Conservation (phyloP, 2,888 invertebrate species). For the Aelia acuminata region DNA sequence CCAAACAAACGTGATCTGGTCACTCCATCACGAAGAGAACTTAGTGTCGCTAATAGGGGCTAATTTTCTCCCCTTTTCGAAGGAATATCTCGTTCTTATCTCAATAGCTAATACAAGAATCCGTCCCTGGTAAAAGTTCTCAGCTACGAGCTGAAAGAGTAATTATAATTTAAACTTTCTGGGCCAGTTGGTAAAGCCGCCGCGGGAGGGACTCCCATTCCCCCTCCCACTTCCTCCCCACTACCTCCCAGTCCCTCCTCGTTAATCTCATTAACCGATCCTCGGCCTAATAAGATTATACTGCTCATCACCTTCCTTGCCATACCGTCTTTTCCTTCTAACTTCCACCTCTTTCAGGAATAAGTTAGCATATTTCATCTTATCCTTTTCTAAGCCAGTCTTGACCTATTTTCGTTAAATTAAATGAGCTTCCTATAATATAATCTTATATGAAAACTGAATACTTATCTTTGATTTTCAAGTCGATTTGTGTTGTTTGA, state of each 20-base stretch:
- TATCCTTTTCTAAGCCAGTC: neutral
- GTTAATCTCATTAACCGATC: conserved; percentile 38
- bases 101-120: neutral
- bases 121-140: neutral
- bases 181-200: neutral
- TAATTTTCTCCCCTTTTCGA: neutral
- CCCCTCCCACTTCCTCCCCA: too few relatives aligned
- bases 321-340: neutral
- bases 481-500: too few relatives aligned
- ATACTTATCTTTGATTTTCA: too few relatives aligned
- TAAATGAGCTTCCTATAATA: neutral
- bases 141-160: neutral
- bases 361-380: conserved; percentile 7
- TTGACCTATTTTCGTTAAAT: neutral
- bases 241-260: neutral
- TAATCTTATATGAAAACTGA: too few relatives aligned
- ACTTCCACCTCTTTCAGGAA: neutral
- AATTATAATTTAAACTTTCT: conserved; percentile 46
- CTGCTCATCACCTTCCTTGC: neutral
- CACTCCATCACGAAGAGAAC: neutral
- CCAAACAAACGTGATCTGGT: neutral
- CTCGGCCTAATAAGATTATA: conserved; percentile 31
- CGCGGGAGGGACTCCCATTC: neutral
- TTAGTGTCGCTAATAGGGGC: neutral
- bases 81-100: neutral